phyloP scores from a whole-genome alignment of 2,797 vertebrate species.

The Dromococcyx pavoninus region DNA sequence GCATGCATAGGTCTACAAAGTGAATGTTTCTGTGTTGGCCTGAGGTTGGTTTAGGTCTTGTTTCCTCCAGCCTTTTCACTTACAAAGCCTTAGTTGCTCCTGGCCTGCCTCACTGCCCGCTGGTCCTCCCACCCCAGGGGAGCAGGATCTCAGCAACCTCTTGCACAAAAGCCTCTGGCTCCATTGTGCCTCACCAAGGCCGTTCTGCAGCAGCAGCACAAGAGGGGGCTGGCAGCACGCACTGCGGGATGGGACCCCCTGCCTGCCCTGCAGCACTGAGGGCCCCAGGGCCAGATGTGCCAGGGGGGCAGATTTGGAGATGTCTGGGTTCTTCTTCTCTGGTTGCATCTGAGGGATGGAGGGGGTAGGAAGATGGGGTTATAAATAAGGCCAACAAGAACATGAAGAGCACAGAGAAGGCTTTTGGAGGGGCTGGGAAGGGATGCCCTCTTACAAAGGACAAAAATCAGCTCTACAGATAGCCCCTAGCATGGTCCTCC shows the following conservation, averaged over 20 bases:
- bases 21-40: neutral
- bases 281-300: neutral
- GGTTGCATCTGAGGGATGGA: neutral
- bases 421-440: neutral
- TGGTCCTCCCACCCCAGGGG: neutral
- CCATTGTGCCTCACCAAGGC: neutral
- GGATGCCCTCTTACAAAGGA: neutral
- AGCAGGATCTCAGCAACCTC: neutral
- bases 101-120: neutral
- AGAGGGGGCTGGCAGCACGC: constrained; percentile 54
- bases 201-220: neutral
- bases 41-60: neutral
- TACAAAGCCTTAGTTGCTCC: neutral
- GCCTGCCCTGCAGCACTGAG: neutral
- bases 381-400: neutral
- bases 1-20: neutral
- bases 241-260: neutral
- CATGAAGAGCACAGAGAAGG: neutral
- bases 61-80: neutral
- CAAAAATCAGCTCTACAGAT: neutral
- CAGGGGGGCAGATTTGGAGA: neutral
- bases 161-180: constrained; percentile 1
- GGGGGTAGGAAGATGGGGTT: neutral
- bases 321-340: neutral
- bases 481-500: neutral